These are phyloP conservation scores for Danio jaintianensis DNA, from an alignment of 2,797 vertebrate species.

Conservation along the genomic window DNA sequence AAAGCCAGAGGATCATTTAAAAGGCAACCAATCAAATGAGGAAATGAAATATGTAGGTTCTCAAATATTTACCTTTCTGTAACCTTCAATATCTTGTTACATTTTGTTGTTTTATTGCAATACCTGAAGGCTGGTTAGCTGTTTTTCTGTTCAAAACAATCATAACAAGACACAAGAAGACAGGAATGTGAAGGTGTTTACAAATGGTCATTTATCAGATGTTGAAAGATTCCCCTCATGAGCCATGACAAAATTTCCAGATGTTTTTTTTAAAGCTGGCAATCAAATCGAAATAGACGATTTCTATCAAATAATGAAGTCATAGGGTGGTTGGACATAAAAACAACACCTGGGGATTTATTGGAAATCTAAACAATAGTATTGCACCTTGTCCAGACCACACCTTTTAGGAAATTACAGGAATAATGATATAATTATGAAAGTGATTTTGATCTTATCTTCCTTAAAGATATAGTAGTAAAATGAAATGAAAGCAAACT, in stretches of 20 bases:
- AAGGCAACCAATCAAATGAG: not conserved
- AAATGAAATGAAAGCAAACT: not conserved
- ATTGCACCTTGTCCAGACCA: not conserved
- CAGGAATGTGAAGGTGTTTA: slow-evolving; percentile 6
- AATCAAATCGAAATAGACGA: slow-evolving; percentile 7
- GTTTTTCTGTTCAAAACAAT: slow-evolving; percentile 5
- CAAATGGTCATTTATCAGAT: not conserved
- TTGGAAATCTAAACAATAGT: not conserved
- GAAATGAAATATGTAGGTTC: not conserved
- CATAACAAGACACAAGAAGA: not conserved
- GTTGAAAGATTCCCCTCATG: not conserved
- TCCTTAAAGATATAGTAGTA: not conserved
- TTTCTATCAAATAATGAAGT: not conserved
- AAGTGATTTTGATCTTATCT: not conserved
- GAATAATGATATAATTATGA: slow-evolving; percentile 14
- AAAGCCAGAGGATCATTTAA: slow-evolving; percentile 6
- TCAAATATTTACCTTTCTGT: not conserved
- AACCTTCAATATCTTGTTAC: not conserved
- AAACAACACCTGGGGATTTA: slow-evolving; percentile 24
- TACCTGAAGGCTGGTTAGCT: not conserved
- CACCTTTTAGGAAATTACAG: slow-evolving; percentile 36
- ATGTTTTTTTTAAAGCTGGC: not conserved
- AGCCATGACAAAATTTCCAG: not conserved
- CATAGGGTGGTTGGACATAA: not conserved
- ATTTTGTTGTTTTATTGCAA: not conserved